phyloP scores from a whole-genome alignment of 2,113 vertebrate genomes.

The Xenus cinereus region DNA sequence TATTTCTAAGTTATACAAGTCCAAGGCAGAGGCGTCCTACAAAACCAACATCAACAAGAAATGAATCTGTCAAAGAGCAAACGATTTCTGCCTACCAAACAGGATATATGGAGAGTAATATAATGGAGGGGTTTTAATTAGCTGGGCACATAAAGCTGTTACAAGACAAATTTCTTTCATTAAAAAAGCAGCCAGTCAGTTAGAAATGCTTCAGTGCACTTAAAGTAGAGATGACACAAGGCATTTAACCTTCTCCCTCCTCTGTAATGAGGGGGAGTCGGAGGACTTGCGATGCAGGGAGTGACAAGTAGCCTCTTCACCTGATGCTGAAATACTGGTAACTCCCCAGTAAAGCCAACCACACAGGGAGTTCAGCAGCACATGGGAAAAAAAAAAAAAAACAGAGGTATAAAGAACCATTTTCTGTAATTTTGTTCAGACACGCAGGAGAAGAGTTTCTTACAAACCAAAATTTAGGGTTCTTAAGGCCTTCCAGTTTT shows the following conservation, averaged over 20 bases:
- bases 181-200: conserved; percentile 20
- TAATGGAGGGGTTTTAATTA: conserved; percentile 44
- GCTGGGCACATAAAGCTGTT: conserved; percentile 27
- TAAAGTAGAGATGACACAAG: neutral
- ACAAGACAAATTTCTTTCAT: conserved; percentile 55
- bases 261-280: neutral
- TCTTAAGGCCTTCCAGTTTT: neutral
- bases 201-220: neutral
- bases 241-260: neutral
- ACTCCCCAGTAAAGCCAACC: neutral
- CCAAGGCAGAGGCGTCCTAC: neutral
- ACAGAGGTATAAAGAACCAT: neutral
- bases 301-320: neutral
- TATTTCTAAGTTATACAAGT: conserved; percentile 3
- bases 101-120: neutral
- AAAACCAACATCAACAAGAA: conserved; percentile 25
- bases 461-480: neutral
- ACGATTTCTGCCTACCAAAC: conserved; percentile 32
- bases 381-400: neutral
- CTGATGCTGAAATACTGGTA: neutral
- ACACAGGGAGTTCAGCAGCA: neutral
- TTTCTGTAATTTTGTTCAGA: neutral
- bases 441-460: neutral
- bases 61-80: conserved; percentile 36
- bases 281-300: neutral